Conservation (phyloP, 2,113 vertebrate genomes). For the Empidonax alnorum region DNA sequence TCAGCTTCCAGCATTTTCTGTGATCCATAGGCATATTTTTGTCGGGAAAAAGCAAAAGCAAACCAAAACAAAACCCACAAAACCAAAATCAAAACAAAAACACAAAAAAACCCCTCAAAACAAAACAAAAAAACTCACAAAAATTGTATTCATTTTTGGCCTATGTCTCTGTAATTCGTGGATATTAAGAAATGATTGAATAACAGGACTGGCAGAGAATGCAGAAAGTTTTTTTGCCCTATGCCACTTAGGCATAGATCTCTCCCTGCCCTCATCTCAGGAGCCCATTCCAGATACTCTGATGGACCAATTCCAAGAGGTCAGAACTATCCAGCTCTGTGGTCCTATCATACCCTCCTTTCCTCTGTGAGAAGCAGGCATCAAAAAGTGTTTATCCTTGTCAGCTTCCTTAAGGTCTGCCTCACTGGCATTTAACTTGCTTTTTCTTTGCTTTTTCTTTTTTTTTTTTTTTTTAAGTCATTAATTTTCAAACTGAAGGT, state of each 20-base stretch:
- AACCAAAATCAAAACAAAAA: neutral
- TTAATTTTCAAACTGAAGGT: neutral
- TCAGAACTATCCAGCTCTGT: neutral
- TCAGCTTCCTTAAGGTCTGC: neutral
- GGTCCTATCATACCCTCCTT: neutral
- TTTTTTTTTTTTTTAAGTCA: neutral
- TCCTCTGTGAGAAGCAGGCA: neutral
- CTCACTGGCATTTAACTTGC: neutral
- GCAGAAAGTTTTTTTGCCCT: neutral
- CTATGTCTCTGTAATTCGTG: neutral
- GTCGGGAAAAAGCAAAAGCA: neutral
- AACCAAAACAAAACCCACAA: neutral
- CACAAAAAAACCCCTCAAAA: neutral
- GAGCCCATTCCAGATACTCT: neutral
- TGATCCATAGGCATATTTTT: neutral
- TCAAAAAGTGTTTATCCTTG: neutral
- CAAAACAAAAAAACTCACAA: neutral
- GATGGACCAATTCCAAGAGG: neutral
- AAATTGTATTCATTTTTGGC: neutral
- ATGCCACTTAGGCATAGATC: rapidly evolving
- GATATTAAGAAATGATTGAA: neutral
- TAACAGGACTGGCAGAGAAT: neutral
- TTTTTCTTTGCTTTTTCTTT: neutral
- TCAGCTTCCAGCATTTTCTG: neutral
- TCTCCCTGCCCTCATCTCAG: neutral